Base-by-base conservation (phyloP, 2,888 invertebrate species). In the Deladenus siricidicola region DNA sequence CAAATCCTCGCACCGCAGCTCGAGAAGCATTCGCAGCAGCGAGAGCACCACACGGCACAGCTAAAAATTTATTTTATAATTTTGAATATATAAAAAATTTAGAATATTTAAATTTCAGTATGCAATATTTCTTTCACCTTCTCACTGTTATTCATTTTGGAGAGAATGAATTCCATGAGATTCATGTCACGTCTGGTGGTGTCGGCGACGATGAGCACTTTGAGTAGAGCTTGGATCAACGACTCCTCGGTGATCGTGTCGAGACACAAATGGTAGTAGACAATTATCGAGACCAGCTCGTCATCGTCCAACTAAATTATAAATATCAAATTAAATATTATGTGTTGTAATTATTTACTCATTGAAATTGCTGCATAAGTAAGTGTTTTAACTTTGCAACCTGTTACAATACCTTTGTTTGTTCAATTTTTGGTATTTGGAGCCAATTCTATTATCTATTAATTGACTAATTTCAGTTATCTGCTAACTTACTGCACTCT, bases 1-100 rank as follows among this genome's bases (percentile, higher is more conserved):
- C 49, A 94, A 86, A 80, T 96, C 96, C 81, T 96, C 96, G 81
- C 91, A 93, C 81, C 92, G 89, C 64, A 94, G 83, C 73, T 89
- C 88, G 55, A 94, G 84, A 63, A 96, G 83, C 0, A 91, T 90
- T 79, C 90, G 88, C 81, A 96, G 89, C 14, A 96, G 82, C 0
- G 90, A 87, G 72, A 96, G 82, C 0, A 93, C 89, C 10, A 92
- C 90, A 74, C 92, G 84, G 66, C 90, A 89, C 51, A 84, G 71
- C 82, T 83, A 65, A 56, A 65, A 63, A n/a, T n/a, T 50, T 6
- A 54, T 21, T 6, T 56, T 56, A 19, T 23, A 14, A 2, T 52
- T 17, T 55, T 55, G 34, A 48, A 58, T 56, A 4, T 10, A 56
- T n/a, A 4, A n/a, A n/a, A n/a, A n/a, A n/a, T n/a, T n/a, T n/a